These are phyloP conservation scores for Galeruca laticollis DNA, from an alignment of 2,888 invertebrate species.

Conservation along the genomic window DNA sequence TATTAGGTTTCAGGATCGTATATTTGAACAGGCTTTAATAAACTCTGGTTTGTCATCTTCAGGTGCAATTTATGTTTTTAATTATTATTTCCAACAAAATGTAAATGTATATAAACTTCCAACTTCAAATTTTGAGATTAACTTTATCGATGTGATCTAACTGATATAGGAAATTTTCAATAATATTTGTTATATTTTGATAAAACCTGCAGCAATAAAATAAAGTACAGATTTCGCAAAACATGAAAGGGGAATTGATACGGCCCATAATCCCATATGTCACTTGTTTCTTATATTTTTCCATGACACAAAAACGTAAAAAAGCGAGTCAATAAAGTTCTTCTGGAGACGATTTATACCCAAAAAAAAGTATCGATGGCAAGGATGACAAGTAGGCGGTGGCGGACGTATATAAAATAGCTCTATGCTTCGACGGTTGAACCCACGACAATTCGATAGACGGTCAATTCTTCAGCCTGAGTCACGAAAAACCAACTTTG, in stretches of 20 bases:
- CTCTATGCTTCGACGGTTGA: constrained; percentile 24
- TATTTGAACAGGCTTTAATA: too few relatives aligned
- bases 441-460: constrained; percentile 23
- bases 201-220: not conserved
- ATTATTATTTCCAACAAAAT: too few relatives aligned
- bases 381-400: constrained; percentile 31
- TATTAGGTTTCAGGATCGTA: too few relatives aligned
- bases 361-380: constrained; percentile 16
- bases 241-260: constrained; percentile 7
- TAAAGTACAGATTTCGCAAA: not conserved
- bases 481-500: constrained; percentile 33
- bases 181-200: too few relatives aligned
- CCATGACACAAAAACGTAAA: not conserved
- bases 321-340: constrained; percentile 9
- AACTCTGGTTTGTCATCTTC: too few relatives aligned
- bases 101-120: too few relatives aligned
- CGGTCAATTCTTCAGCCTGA: constrained; percentile 25
- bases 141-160: too few relatives aligned
- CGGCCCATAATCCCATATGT: constrained; percentile 10
- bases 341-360: constrained; percentile 22
- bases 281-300: constrained; percentile 14
- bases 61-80: too few relatives aligned
- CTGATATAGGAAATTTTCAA: too few relatives aligned
- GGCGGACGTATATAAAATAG: constrained; percentile 23
- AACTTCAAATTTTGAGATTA: too few relatives aligned